Evolutionary conservation across 2,113 vertebrate species (phyloP), one percentile per base, ranked within the genome.

Genomic region (Gallinago jamesoni): DNA sequence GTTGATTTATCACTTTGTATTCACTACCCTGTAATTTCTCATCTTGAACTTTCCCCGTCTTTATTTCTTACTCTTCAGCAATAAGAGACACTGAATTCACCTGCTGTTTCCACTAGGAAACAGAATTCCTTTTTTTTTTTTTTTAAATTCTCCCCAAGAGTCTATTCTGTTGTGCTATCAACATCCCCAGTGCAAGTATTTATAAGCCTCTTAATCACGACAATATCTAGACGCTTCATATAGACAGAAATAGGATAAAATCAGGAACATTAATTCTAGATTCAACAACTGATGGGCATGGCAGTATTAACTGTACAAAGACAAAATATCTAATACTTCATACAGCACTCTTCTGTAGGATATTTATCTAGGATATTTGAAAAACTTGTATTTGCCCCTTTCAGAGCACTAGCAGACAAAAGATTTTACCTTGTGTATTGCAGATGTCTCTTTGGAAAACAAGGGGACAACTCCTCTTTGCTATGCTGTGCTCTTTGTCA

Each of bases 11-110:
- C 84, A 92, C 60, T 88, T 93, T 24, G 52, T 60, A 28, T 88
- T 95, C 83, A 57, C 87, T 91, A 64, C 52, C 33, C 59, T 87
- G 84, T 89, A 95, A 97, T 95, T 94, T 96, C 64, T 96, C 87
- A 93, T 94, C 67, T 88, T 95, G 39, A 96, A 60, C 56, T 91
- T 93, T 37, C 39, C 92, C 57, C 10, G 6, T 48, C 47, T 48
- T 48, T 21, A 48, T 21, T 86, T 43, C 77, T 96, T 84, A n/a
- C 93, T 81, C 37, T 31, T 55, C 47, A 73, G 60, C 39, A 41
- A 8, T 48, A 80, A 92, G 60, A 92, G 63, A 93, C 33, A 95
- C 9, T 87, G 41, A 96, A 97, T 47, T 92, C 12, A 28, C 53
- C 52, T 77, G 11, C 48, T 68, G 19, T 53, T 47, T 69, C 59